phyloP scores from a whole-genome alignment of 2,113 vertebrate genomes.

The Chascanopsetta lugubris region DNA sequence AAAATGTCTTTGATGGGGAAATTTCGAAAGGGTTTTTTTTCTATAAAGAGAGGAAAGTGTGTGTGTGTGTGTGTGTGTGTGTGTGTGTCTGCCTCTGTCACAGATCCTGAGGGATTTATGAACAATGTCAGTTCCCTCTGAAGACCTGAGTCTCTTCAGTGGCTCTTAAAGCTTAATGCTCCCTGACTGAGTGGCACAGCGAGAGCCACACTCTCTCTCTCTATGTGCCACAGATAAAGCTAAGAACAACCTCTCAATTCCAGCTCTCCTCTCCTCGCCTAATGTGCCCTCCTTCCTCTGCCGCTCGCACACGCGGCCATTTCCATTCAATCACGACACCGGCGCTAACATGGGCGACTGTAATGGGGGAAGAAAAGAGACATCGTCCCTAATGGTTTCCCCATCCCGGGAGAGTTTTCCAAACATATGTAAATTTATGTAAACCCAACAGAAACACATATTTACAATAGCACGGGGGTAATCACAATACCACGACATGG shows the following conservation, averaged over 20 bases:
- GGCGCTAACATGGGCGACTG: constrained; percentile 39
- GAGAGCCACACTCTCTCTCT: constrained; percentile 65
- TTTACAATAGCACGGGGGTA: constrained; percentile 81
- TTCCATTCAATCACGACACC: constrained; percentile 60
- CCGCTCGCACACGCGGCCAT: constrained; percentile 37
- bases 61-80: constrained; percentile 10
- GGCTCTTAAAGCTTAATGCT: constrained; percentile 77
- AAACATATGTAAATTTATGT: constrained; percentile 78
- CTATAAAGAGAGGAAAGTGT: too few relatives aligned
- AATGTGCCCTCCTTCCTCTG: constrained; percentile 61
- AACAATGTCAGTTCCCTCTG: constrained; percentile 78
- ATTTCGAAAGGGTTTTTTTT: constrained; percentile 21
- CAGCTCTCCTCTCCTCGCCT: constrained; percentile 66
- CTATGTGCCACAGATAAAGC: constrained; percentile 75
- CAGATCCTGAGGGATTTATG: constrained; percentile 73
- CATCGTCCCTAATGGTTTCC: constrained; percentile 73
- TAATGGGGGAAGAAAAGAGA: constrained; percentile 71
- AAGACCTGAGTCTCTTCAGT: constrained; percentile 72
- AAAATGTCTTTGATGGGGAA: constrained; percentile 29
- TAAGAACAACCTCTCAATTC: constrained; percentile 79
- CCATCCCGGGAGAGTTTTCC: constrained; percentile 68
- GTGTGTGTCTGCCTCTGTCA: constrained; percentile 49
- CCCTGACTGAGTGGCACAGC: constrained; percentile 80
- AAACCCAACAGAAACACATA: constrained; percentile 81
- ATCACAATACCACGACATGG: constrained; percentile 84